Conservation (phyloP, 1,140 invertebrate genomes). For the Lerema accius region DNA sequence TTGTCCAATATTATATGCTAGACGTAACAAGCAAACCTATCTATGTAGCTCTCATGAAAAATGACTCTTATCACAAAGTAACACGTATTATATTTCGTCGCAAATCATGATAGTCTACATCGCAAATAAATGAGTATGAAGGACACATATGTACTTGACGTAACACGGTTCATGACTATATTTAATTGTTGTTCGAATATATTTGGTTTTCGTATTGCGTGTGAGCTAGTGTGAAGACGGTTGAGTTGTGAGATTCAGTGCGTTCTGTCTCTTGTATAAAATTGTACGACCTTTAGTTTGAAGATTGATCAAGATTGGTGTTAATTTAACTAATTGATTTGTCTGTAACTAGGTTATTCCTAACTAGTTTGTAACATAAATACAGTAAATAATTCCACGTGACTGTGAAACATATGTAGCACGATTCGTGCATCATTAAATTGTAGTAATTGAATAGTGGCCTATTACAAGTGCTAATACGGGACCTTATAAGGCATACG, state of each 20-base stretch:
- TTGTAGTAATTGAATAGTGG: no score
- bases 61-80: constrained; percentile 2
- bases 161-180: constrained; percentile 17
- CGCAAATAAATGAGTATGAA: constrained; percentile 25
- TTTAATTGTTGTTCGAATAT: constrained; percentile 24
- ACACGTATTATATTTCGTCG: constrained; percentile 9
- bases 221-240: constrained; percentile 3
- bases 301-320: neutral
- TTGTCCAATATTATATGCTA: constrained; percentile 3
- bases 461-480: neutral
- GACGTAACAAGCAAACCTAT: constrained; percentile 10
- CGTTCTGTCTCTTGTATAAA: neutral
- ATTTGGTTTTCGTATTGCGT: constrained; percentile 15
- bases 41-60: neutral
- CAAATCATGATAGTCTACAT: constrained; percentile 7
- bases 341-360: no score
- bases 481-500: neutral
- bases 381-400: no score
- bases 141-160: constrained; percentile 29
- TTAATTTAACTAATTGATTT: neutral
- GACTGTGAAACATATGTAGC: no score
- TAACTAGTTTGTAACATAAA: no score
- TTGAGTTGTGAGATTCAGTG: neutral
- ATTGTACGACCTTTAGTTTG: neutral
- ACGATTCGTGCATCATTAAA: no score